Evolutionary conservation across 1,140 invertebrate genomes (phyloP), one percentile per base, ranked within the genome.

Genomic region (Neodiprion fabricii): DNA sequence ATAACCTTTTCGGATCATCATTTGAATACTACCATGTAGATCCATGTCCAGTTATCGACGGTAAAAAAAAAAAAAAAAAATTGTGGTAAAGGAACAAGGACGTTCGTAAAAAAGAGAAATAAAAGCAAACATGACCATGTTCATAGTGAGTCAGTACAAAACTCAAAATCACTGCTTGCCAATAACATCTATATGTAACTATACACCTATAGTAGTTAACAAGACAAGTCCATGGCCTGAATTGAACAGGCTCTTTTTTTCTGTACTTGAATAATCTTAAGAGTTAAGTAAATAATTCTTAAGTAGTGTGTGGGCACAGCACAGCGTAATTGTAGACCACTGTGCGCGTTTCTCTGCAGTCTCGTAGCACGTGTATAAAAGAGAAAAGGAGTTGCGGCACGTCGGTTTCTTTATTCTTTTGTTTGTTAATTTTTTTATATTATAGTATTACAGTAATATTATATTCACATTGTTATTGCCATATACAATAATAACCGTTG

Each of bases 141-240:
- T 14, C 11, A 14, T 12, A 61, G 53, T 14, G 11, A 61, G 53
- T 61, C n/a, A 17, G 53, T 61, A 61, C 53, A 61, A 61, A 61
- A 61, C 53, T 78, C 77, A 82, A 85, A 85, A 83, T 82, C 81
- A 84, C 76, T 84, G 83, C 82, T 85, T 72, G 73, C 74, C 74
- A 80, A 84, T 83, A 81, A 79, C 80, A 83, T 81, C 78, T 76
- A 75, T 78, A 80, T 79, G 79, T 79, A 83, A 82, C 81, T 85
- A 85, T 85, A 84, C 81, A 84, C 78, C 82, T 87, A 86, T 80
- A 87, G 81, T 87, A 86, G 82, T 86, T 85, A 87, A 87, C 85
- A 86, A 86, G 81, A 84, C 82, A 87, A 85, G 80, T 85, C 78
- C 79, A 80, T 71, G 76, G 77, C 74, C 82, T 76, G 67, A 78